A percentile compares a stretch with the other conserved stretches of the same genome.
phyloP scores from a whole-genome alignment of 2,888 invertebrate genomes.

The Invenusta paracnida region DNA sequence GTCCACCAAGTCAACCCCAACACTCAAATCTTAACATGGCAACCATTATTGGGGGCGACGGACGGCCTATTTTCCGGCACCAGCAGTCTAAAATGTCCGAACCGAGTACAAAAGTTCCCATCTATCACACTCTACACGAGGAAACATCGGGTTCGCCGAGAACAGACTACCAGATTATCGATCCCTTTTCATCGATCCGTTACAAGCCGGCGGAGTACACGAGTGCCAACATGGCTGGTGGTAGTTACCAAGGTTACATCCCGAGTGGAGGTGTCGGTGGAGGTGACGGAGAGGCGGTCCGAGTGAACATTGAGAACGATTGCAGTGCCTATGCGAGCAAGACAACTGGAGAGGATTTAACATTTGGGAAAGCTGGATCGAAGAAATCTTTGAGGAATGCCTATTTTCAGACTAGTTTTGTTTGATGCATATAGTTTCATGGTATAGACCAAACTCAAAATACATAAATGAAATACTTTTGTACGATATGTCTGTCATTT shows the following conservation, averaged over 20 bases:
- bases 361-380: too few species aligned
- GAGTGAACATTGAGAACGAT: neutral
- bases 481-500: too few species aligned
- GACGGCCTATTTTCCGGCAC: too few species aligned
- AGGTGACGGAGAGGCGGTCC: neutral
- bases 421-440: too few species aligned
- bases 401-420: neutral
- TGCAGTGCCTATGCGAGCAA: neutral
- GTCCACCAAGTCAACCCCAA: neutral
- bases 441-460: too few species aligned
- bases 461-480: too few species aligned
- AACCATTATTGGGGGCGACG: too few species aligned
- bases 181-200: neutral
- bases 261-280: too few species aligned
- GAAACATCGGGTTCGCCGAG: neutral
- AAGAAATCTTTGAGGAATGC: neutral
- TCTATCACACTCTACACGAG: neutral
- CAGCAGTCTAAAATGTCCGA: neutral
- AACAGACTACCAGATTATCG: neutral
- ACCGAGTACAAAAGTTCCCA: neutral
- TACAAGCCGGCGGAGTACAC: neutral
- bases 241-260: neutral
- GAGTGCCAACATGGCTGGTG: neutral
- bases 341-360: too few species aligned
- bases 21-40: neutral